These are phyloP conservation scores for Selenia dentaria DNA, from an alignment of 2,888 invertebrate genomes.

Conservation along the genomic window DNA sequence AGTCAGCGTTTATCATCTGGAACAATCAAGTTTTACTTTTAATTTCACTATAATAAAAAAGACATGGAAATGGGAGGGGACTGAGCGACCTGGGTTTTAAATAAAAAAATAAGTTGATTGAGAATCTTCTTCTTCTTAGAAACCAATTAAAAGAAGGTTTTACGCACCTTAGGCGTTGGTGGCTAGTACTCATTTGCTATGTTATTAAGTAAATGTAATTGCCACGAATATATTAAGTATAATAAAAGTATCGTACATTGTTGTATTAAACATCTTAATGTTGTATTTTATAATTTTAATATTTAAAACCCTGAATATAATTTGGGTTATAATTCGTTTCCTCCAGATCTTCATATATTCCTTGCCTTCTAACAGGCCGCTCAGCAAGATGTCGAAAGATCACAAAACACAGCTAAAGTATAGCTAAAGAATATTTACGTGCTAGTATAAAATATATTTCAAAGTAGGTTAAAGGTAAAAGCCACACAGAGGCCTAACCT, in stretches of 20 bases:
- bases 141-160: neutral
- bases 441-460: neutral
- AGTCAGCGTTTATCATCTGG: conserved; percentile 81
- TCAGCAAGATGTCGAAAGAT: too few relatives aligned
- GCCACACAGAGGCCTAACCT: neutral
- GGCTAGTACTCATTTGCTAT: neutral
- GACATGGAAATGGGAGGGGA: conserved; percentile 55
- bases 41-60: conserved; percentile 52
- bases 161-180: neutral
- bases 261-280: too few relatives aligned
- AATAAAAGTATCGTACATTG: too few relatives aligned
- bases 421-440: too few relatives aligned
- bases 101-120: conserved; percentile 9
- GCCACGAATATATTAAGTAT: too few relatives aligned
- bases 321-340: neutral
- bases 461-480: conserved; percentile 4
- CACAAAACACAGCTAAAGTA: neutral
- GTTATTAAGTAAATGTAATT: too few relatives aligned
- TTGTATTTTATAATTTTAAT: too few relatives aligned
- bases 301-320: too few relatives aligned
- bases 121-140: neutral
- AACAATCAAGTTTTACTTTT: conserved; percentile 80
- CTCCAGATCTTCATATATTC: conserved; percentile 11
- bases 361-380: conserved; percentile 5
- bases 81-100: conserved; percentile 74